phyloP scores from a whole-genome alignment of 1,140 invertebrate genomes.

The Nasonia vitripennis region DNA sequence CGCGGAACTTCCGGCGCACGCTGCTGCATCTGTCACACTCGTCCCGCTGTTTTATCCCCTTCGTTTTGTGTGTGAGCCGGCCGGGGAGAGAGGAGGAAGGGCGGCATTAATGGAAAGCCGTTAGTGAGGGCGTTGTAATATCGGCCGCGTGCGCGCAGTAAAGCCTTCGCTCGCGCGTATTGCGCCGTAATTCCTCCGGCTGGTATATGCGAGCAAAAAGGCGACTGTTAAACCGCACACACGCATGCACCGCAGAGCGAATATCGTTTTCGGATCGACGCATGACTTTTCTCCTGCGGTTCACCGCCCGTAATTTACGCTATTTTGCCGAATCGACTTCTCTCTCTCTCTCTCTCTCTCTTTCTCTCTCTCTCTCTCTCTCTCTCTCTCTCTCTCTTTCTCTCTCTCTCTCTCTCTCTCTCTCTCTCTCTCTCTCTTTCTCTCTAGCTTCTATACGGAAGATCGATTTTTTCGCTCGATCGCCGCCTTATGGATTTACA shows the following conservation, averaged over 20 bases:
- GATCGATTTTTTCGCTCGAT: not conserved
- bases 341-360: not conserved
- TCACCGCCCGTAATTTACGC: not conserved
- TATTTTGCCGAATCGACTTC: not conserved
- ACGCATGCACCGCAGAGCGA: not conserved
- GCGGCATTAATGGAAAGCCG: slow-evolving; percentile 59
- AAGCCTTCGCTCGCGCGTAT: slow-evolving; percentile 48
- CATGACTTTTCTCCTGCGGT: not conserved
- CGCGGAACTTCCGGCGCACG: not conserved
- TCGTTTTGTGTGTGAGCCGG: not conserved
- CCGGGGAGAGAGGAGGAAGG: not conserved
- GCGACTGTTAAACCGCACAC: not conserved
- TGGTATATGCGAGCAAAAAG: not conserved
- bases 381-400: not conserved
- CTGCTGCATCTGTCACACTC: not conserved
- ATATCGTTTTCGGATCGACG: not conserved
- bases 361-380: no score
- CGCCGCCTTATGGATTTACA: slow-evolving; percentile 19
- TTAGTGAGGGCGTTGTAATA: slow-evolving; percentile 60
- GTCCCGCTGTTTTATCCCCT: slow-evolving; percentile 31
- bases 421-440: not conserved
- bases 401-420: not conserved
- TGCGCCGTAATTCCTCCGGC: slow-evolving; percentile 54
- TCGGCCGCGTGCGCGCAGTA: slow-evolving; percentile 53
- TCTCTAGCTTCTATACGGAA: no score